Base-by-base conservation (phyloP, 2,113 vertebrate genomes). In the Pterocles orientalis region DNA sequence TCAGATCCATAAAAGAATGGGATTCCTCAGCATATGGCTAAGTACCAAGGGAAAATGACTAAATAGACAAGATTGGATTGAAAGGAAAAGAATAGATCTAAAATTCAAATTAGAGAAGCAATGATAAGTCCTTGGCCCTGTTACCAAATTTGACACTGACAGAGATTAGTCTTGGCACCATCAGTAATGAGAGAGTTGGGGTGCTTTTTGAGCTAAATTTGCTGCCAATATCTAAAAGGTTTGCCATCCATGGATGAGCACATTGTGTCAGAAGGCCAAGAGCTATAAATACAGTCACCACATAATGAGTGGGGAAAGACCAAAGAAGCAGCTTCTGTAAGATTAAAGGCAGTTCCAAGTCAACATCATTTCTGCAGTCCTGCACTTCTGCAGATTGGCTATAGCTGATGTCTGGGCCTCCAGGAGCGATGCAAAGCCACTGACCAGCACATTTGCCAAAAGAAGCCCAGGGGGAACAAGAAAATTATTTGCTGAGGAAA, bases 91-190 rank as follows among this genome's bases (percentile, higher is more conserved):
- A 92, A 84, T 58, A 92, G 93, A 95, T 95, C 86, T 95, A 91
- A 91, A 95, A 95, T 92, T 95, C 94, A 92, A 95, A 94, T 95
- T 91, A 92, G 77, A 48, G 45, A 91, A 86, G 83, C 61, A 89
- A 53, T 54, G 64, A 70, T 89, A 86, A 95, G 64, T 81, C 91
- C 61, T 95, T 96, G 92, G 96, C 86, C 84, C 69, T 60, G 83
- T 86, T 96, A 88, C 95, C 77, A 79, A 51, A 48, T 84, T 64
- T 95, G 94, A 95, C 93, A 78, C 88, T 95, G 89, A 95, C 76
- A 95, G 77, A 95, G 91, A 95, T 97, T 95, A 96, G 86, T 92
- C 92, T 94, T 97, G 96, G 96, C 96, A 95, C 33, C 65, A 79
- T 75, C 53, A 78, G 89, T 94, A 92, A 95, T 95, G 91, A 95